Conservation (phyloP, 1,140 invertebrate species). For the Calephelis nemesis region DNA sequence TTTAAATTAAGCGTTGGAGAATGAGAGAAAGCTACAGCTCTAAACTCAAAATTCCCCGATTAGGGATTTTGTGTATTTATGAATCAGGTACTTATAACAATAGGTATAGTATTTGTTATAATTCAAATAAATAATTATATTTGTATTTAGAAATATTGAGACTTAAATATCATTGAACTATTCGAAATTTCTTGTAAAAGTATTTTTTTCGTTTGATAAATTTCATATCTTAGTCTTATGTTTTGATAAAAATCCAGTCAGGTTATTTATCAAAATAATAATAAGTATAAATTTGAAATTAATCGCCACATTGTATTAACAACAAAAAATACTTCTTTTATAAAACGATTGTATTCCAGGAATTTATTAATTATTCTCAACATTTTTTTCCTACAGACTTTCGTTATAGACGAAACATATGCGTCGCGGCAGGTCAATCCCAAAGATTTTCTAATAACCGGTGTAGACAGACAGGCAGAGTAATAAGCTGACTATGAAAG, state of each 20-base stretch:
- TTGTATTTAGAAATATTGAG: too few species aligned
- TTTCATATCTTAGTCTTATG: too few species aligned
- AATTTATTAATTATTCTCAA: slow-evolving; percentile 5
- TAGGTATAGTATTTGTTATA: slow-evolving; percentile 11
- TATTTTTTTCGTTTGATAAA: too few species aligned
- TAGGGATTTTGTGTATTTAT: background rate
- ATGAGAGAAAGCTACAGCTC: background rate
- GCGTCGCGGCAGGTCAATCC: background rate
- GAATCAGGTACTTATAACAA: slow-evolving; percentile 6
- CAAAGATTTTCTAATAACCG: background rate
- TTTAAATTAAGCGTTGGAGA: background rate
- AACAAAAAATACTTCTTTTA: background rate
- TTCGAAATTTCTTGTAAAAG: too few species aligned
- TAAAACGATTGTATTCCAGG: background rate
- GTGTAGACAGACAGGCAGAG: slow-evolving; percentile 3
- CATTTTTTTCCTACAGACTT: slow-evolving; percentile 6
- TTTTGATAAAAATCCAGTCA: background rate
- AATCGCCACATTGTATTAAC: background rate
- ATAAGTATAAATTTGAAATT: slow-evolving; percentile 4
- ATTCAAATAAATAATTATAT: background rate
- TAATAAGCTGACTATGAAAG: background rate
- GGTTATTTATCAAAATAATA: slow-evolving; percentile 10
- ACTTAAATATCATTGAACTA: too few species aligned
- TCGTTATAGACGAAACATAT: background rate
- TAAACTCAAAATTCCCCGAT: background rate